Percentiles rank a stretch among this genome's conserved stretches.
Conservation (phyloP, 1,140 invertebrate species). For the Proctacanthus coquilletti region DNA sequence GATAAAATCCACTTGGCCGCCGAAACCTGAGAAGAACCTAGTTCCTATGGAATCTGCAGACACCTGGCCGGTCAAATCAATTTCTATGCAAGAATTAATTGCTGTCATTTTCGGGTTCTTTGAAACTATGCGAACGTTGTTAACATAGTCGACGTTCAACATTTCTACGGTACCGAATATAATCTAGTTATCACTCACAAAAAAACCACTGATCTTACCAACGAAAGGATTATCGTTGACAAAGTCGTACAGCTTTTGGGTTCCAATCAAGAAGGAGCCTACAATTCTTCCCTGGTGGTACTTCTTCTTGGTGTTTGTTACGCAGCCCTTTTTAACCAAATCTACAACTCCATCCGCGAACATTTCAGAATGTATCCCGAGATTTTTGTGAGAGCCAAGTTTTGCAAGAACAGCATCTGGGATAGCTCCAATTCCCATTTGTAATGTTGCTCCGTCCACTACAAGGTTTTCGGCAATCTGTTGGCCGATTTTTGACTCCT, state of each 20-base stretch:
- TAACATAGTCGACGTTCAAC: slow-evolving; percentile 74
- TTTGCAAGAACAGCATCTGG: slow-evolving; percentile 74
- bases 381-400: slow-evolving; percentile 71
- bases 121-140: slow-evolving; percentile 62
- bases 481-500: slow-evolving; percentile 70
- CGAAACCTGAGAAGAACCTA: slow-evolving; percentile 82
- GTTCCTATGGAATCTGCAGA: slow-evolving; percentile 85
- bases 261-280: slow-evolving; percentile 76
- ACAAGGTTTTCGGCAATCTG: slow-evolving; percentile 81
- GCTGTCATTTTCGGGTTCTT: slow-evolving; percentile 83
- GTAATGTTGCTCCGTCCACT: slow-evolving; percentile 80
- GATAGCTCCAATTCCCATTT: slow-evolving; percentile 90
- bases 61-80: slow-evolving; percentile 91
- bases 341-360: slow-evolving; percentile 82
- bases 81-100: slow-evolving; percentile 94
- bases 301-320: slow-evolving; percentile 73
- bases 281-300: slow-evolving; percentile 73
- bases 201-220: no score
- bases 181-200: no score
- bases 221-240: slow-evolving; percentile 85
- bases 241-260: slow-evolving; percentile 76
- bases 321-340: slow-evolving; percentile 61
- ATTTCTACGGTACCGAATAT: slow-evolving; percentile 70
- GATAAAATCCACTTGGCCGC: slow-evolving; percentile 91
- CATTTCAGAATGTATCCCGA: slow-evolving; percentile 91